Evolutionary conservation across 2,113 vertebrate species (phyloP), one percentile per base, ranked within the genome.

Genomic region (Etheostoma spectabile): DNA sequence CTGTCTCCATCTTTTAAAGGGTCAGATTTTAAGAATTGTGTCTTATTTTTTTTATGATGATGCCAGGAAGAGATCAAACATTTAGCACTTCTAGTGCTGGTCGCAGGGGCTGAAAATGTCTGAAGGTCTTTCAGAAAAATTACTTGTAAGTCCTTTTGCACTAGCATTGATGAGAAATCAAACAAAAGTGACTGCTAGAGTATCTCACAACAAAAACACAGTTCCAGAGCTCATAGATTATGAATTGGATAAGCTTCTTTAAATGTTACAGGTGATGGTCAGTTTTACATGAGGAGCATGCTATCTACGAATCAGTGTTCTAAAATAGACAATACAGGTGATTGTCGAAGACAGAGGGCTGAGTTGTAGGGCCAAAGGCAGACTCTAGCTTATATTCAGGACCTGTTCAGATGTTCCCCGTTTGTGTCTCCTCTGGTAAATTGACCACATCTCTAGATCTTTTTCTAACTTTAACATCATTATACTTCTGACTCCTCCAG

Each of bases 221-320:
- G 12, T 2, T 6, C 3, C 22, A 64, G 42, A 75, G 16, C 22
- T 70, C 46, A 42, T 12, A 30, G 10, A n/a, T 55, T 53, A 21
- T 51, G 1, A n/a, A 27, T 6, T 55, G 6, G 16, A 61, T 3
- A 49, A 7, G 16, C 6, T 64, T 64, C 8, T 53, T 57, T 8
- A 12, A 55, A 55, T 22, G 8, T 56, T 49, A 61, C 4, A 55
- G 18, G 2, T 56, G 13, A 3, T 27, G 21, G 10, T 83, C 30
- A 22, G 21, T 80, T 82, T 82, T 42, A 55, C 60, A 79, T 74
- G 45, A 75, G 30, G 55, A 86, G 49, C 30, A 6, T 48, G 55
- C 3, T 57, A 65, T 77, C 84, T 75, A 82, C 48, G 72, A 78
- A 63, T 81, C 22, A 53, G 57, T 52, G 21, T 42, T 71, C 8